Evolutionary conservation across 2,888 invertebrate genomes (phyloP).

Genomic region (Mechanitis messenoides): DNA sequence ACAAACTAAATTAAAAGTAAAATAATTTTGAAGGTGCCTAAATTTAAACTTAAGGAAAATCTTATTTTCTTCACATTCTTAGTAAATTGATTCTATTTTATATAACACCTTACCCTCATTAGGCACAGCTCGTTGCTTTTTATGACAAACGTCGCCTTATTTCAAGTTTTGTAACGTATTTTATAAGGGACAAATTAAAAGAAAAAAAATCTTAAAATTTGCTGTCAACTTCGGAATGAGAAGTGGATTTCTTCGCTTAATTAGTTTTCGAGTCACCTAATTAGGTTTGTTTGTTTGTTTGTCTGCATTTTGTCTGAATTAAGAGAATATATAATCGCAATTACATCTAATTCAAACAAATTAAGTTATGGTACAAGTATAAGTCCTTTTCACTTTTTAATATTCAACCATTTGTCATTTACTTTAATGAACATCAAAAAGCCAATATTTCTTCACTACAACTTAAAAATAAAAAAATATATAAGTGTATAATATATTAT

Average conservation of each 20-base stretch:
- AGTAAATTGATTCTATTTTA: slow-evolving; percentile 35
- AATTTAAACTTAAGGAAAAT: slow-evolving; percentile 12
- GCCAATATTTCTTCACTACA: too few species aligned
- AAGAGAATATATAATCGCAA: background rate
- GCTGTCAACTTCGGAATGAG: slow-evolving; percentile 33
- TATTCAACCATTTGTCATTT: too few species aligned
- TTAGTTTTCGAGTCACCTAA: slow-evolving; percentile 55
- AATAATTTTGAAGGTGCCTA: slow-evolving; percentile 8
- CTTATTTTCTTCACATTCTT: slow-evolving; percentile 18
- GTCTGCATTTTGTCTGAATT: slow-evolving; percentile 32
- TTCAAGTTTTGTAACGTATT: slow-evolving; percentile 36
- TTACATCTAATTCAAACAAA: too few species aligned
- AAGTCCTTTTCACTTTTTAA: too few species aligned
- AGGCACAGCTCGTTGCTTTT: slow-evolving; percentile 51
- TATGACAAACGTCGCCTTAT: slow-evolving; percentile 39
- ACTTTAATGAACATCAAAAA: too few species aligned
- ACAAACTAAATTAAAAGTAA: slow-evolving; percentile 4
- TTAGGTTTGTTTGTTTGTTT: slow-evolving; percentile 53
- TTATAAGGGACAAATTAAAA: slow-evolving; percentile 52
- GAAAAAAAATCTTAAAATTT: slow-evolving; percentile 30
- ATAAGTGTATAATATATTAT: too few species aligned
- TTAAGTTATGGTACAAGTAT: too few species aligned
- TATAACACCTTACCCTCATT: slow-evolving; percentile 50
- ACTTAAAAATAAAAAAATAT: too few species aligned
- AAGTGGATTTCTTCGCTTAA: slow-evolving; percentile 51